Evolutionary conservation across 2,113 vertebrate species (phyloP).

Genomic region (Pseudois nayaur): DNA sequence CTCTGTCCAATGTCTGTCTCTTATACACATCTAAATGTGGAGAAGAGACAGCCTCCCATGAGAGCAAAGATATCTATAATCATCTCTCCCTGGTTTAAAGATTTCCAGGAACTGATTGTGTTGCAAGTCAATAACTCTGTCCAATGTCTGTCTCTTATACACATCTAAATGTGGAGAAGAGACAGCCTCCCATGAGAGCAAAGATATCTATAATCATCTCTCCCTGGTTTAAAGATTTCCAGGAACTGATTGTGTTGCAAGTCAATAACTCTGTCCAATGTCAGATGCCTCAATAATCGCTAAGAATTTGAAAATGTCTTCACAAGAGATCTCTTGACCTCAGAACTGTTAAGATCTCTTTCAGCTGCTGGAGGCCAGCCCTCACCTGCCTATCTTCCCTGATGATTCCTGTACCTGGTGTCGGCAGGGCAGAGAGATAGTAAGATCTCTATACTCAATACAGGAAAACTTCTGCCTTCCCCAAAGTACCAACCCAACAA

Average conservation of each 20-base stretch:
- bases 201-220: background rate
- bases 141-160: too few relatives aligned
- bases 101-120: too few relatives aligned
- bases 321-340: background rate
- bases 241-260: conserved; percentile 30
- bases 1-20: too few relatives aligned
- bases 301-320: conserved; percentile 16
- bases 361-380: background rate
- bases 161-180: too few relatives aligned
- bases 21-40: too few relatives aligned
- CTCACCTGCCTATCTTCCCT: background rate
- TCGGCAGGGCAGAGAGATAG: background rate
- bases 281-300: conserved; percentile 22
- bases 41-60: too few relatives aligned
- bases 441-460: background rate
- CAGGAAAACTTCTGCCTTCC: background rate
- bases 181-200: background rate
- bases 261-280: background rate
- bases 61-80: too few relatives aligned
- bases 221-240: conserved; percentile 37
- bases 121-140: too few relatives aligned
- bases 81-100: too few relatives aligned
- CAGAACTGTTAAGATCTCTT: background rate
- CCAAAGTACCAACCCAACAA: background rate
- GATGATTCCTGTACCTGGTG: background rate